A percentile compares a stretch with the other conserved stretches of the same genome.
phyloP scores from a whole-genome alignment of 2,888 invertebrate species.

The Tetragnatha montana region DNA sequence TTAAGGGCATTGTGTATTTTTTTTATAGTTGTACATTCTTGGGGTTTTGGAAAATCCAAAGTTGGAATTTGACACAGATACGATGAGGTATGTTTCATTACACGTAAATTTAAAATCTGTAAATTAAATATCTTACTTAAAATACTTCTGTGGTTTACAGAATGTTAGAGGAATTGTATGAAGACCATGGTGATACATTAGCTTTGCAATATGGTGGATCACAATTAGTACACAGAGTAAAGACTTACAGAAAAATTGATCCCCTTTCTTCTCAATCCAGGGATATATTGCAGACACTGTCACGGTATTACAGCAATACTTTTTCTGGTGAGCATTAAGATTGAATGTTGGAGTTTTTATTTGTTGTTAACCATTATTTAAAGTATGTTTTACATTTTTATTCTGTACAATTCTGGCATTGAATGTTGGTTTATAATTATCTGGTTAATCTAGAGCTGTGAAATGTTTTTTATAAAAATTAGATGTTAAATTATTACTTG shows the following conservation, averaged over 20 bases:
- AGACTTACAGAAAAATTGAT: constrained; percentile 90
- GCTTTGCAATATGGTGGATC: constrained; percentile 99
- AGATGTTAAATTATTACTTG: too few relatives aligned
- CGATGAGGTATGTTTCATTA: constrained; percentile 79
- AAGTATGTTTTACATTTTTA: too few relatives aligned
- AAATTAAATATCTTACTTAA: not conserved
- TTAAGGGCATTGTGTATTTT: not conserved
- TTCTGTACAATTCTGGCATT: not conserved
- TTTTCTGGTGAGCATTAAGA: constrained; percentile 80
- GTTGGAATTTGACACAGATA: constrained; percentile 95
- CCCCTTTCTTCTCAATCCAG: constrained; percentile 98
- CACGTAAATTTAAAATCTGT: constrained; percentile 42
- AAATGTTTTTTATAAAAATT: too few relatives aligned
- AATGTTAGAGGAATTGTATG: constrained; percentile 95
- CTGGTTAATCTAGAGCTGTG: too few relatives aligned
- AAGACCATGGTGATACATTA: constrained; percentile 97
- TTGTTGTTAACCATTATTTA: not conserved
- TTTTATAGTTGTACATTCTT: constrained; percentile 87
- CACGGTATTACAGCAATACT: constrained; percentile 97
- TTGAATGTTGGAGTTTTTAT: too few relatives aligned
- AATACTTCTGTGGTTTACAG: constrained; percentile 75
- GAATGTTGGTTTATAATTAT: too few relatives aligned
- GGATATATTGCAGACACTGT: constrained; percentile 98
- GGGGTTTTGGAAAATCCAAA: constrained; percentile 90
- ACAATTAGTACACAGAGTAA: constrained; percentile 93